Percentiles rank a stretch among this genome's conserved stretches.
Evolutionary conservation across 2,113 vertebrate genomes (phyloP).

Genomic region (Tachysurus fulvidraco): DNA sequence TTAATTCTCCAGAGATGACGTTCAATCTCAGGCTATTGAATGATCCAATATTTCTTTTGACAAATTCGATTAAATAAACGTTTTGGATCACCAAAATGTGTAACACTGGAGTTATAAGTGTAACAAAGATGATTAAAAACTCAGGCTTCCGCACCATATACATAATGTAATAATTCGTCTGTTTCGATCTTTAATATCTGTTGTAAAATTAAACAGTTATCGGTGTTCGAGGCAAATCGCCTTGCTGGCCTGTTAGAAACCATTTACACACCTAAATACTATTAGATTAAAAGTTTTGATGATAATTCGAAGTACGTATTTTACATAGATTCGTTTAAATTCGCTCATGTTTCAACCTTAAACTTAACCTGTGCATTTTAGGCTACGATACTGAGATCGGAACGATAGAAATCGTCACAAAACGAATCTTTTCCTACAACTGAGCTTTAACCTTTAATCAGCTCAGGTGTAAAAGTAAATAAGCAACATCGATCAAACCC

Average conservation of each 20-base stretch:
- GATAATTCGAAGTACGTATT: too few relatives aligned
- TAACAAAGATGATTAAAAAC: not conserved
- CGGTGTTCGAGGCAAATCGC: not conserved
- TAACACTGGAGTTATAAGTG: not conserved
- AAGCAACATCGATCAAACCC: not conserved
- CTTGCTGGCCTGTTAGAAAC: not conserved
- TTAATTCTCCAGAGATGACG: not conserved
- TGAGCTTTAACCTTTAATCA: not conserved
- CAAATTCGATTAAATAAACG: not conserved
- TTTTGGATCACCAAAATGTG: not conserved
- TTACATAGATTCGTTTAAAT: too few relatives aligned
- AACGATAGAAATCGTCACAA: not conserved
- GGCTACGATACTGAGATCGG: not conserved
- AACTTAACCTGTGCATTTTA: not conserved
- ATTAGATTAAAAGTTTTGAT: too few relatives aligned
- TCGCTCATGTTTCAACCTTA: too few relatives aligned
- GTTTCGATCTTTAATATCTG: too few relatives aligned
- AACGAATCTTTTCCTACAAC: not conserved
- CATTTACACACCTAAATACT: not conserved
- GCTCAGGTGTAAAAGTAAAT: not conserved
- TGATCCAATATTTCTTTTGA: not conserved
- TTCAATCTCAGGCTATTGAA: not conserved
- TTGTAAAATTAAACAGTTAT: not conserved
- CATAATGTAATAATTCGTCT: not conserved
- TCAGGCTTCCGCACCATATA: not conserved